These are phyloP conservation scores for Gila robusta DNA, from an alignment of 2,797 vertebrate genomes.

Conservation along the genomic window DNA sequence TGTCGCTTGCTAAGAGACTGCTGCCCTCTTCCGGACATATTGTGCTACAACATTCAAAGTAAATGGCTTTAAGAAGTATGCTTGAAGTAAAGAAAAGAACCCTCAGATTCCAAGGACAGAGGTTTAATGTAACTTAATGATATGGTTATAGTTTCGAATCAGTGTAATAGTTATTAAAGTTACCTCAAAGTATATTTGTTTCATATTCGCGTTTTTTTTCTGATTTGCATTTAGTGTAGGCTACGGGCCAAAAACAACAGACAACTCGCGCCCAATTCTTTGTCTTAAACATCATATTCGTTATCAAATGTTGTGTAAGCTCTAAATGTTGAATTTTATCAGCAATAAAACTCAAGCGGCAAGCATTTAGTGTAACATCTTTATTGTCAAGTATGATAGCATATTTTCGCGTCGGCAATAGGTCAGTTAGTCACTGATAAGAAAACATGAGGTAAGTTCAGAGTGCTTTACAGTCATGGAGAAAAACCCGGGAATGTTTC, in stretches of 20 bases:
- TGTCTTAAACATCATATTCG: neutral
- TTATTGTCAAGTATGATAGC: neutral
- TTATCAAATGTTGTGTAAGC: neutral
- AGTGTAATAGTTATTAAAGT: neutral
- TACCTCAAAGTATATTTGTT: neutral
- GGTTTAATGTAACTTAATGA: neutral
- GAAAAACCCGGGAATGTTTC: neutral
- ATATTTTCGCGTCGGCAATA: neutral
- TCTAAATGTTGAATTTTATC: neutral
- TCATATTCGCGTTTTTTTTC: too few species aligned
- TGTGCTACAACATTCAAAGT: conserved; percentile 16
- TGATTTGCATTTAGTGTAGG: neutral
- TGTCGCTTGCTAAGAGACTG: conserved; percentile 52
- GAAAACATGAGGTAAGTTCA: neutral
- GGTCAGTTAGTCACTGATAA: neutral
- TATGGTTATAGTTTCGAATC: neutral
- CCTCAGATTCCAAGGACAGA: neutral
- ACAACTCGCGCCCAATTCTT: neutral
- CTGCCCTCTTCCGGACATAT: conserved; percentile 74
- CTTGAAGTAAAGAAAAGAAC: neutral
- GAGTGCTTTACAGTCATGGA: neutral
- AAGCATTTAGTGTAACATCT: neutral
- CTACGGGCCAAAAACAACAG: neutral
- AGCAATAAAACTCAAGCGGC: neutral
- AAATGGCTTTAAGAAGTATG: neutral